Conservation (phyloP, 2,113 vertebrate genomes). For the Laterallus jamaicensis region DNA sequence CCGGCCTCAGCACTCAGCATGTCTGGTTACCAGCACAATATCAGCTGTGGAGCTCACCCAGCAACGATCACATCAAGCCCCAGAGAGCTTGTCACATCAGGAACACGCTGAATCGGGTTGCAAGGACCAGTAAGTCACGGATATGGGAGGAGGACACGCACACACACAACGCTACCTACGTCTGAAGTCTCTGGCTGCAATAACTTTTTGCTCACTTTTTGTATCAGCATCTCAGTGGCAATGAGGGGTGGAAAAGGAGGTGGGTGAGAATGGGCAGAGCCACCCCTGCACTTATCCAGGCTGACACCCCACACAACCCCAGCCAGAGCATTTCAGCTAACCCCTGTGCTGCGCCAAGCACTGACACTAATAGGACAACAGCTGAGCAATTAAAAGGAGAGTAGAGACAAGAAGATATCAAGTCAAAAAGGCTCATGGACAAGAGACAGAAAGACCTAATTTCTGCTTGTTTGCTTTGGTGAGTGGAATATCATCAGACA, state of each 20-base stretch:
- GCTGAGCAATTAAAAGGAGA: slow-evolving; percentile 55
- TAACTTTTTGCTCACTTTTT: not conserved
- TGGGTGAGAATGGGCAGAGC: not conserved
- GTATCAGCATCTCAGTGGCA: not conserved
- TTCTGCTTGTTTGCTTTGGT: slow-evolving; percentile 49
- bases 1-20: not conserved
- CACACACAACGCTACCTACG: not conserved
- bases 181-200: not conserved
- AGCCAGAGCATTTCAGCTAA: slow-evolving; percentile 50
- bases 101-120: fast-evolving
- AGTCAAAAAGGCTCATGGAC: slow-evolving; percentile 51
- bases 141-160: not conserved
- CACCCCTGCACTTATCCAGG: not conserved
- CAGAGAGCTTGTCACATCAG: not conserved
- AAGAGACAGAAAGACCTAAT: slow-evolving; percentile 49
- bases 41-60: not conserved
- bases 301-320: not conserved
- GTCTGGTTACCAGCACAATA: not conserved
- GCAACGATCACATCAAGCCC: not conserved
- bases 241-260: not conserved
- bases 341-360: not conserved
- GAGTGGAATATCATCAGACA: slow-evolving; percentile 44
- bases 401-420: slow-evolving; percentile 26
- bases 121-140: not conserved
- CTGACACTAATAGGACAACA: slow-evolving; percentile 56